Conservation (phyloP, 2,113 vertebrate species). For the Tachysurus vachellii region DNA sequence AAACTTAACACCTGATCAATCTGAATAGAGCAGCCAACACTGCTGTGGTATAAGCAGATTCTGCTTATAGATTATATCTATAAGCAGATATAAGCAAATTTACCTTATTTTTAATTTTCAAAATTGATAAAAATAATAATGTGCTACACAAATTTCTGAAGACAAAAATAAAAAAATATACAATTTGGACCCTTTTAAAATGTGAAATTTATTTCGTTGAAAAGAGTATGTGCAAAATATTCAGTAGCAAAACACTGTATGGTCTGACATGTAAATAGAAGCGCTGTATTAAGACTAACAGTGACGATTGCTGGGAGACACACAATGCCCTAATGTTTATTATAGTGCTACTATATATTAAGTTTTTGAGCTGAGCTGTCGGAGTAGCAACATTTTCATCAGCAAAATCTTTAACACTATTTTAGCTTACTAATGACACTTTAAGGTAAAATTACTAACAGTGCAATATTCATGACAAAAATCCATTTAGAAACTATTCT, state of each 20-base stretch:
- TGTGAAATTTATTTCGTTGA: slow-evolving; percentile 17
- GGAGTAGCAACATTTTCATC: background rate
- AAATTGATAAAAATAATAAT: no score
- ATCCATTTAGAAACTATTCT: background rate
- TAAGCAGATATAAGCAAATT: no score
- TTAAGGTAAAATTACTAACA: background rate
- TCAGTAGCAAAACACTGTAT: background rate
- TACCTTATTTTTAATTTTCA: no score
- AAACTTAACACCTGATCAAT: background rate
- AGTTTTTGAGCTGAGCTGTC: background rate
- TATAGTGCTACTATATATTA: background rate
- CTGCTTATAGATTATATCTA: no score
- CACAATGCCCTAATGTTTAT: background rate
- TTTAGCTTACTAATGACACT: background rate
- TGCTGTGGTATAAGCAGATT: background rate
- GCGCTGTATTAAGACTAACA: slow-evolving; percentile 6
- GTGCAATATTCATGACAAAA: slow-evolving; percentile 15
- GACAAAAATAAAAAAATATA: background rate
- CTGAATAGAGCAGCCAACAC: background rate
- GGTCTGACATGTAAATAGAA: background rate
- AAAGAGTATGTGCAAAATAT: slow-evolving; percentile 29
- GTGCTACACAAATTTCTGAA: background rate
- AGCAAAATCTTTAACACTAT: background rate
- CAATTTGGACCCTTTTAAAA: background rate
- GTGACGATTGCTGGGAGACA: background rate